Percentiles rank a stretch among this genome's conserved stretches.
Conservation (phyloP, 2,113 vertebrate genomes). For the Phaethon lepturus region DNA sequence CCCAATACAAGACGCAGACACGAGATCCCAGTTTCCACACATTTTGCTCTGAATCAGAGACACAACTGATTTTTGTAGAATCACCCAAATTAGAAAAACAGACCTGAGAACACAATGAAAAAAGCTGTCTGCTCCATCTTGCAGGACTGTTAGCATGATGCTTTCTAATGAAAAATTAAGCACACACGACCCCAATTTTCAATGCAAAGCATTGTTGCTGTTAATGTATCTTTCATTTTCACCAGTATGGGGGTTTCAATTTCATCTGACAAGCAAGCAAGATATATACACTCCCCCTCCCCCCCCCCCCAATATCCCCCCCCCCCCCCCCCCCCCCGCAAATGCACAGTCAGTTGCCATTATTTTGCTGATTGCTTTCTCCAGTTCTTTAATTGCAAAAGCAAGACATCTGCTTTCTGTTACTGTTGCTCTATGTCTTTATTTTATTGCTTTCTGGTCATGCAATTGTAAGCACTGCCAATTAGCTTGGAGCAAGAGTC, state of each 20-base stretch:
- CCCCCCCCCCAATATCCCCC: no score
- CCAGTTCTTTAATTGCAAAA: slow-evolving; percentile 22
- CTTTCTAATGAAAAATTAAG: neutral
- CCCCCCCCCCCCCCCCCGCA: neutral
- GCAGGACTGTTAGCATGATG: neutral
- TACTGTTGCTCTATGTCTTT: slow-evolving; percentile 14
- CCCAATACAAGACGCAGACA: neutral
- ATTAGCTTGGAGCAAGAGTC: neutral
- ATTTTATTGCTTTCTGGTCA: slow-evolving; percentile 41
- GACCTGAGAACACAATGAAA: neutral
- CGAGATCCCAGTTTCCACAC: neutral
- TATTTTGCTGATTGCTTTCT: slow-evolving; percentile 3
- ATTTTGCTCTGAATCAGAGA: slow-evolving; percentile 28
- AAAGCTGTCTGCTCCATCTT: neutral
- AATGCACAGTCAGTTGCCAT: neutral
- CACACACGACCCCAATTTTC: neutral
- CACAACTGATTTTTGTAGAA: neutral
- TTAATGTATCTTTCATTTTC: neutral
- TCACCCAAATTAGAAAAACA: slow-evolving; percentile 17
- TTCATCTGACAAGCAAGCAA: neutral
- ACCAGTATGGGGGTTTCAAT: neutral
- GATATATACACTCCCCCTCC: neutral
- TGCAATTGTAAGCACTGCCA: neutral
- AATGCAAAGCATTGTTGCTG: neutral
- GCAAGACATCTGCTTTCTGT: slow-evolving; percentile 59